Base-by-base conservation (phyloP, 2,797 vertebrate species). In the Jordanella pulchra region DNA sequence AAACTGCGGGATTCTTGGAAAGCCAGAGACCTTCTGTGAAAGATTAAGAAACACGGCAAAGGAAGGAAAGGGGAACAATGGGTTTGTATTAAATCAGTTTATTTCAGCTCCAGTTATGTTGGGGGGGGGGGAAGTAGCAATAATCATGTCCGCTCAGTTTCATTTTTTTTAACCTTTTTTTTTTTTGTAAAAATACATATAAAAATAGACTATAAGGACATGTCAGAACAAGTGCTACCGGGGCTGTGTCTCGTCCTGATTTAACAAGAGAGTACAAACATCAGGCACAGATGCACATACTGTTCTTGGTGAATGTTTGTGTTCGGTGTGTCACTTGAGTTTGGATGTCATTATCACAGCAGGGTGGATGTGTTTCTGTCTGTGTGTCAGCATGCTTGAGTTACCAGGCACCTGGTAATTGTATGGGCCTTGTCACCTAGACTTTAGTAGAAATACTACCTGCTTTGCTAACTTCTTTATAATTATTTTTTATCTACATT, bases 351-450 rank as follows among this genome's bases (percentile, higher is more conserved):
- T 75, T 65, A 67, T 81, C 55, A 60, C 74, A 71, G 65, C 71
- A 70, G 72, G 76, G 48, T 68, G 35, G 71, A 32, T 71, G 77
- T 65, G 77, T 72, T 75, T 77, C 21, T 70, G 45, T 64, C 27
- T 32, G 44, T 69, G 68, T 47, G 27, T 3, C 13, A 14, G 13
- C 5, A 3, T 71, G 9, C 0, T 5, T 67, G 72, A 82, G 88
- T 91, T 90, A 88, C 91, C 84, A 86, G 89, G 92, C 88, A 92
- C 88, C 89, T 86, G 85, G 87, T 92, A 93, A 89, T 84, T 50
- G 72, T 86, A 92, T 86, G 83, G 73, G 83, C 64, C 84, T 87
- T 90, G 91, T 92, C 88, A 68, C 79, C 73, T 72, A 70, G 81
- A 73, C 68, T 80, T 85, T 58, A 58, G 63, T 78, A 74, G 73